Conservation (phyloP, 2,797 vertebrate species). For the Geotrypetes seraphini region DNA sequence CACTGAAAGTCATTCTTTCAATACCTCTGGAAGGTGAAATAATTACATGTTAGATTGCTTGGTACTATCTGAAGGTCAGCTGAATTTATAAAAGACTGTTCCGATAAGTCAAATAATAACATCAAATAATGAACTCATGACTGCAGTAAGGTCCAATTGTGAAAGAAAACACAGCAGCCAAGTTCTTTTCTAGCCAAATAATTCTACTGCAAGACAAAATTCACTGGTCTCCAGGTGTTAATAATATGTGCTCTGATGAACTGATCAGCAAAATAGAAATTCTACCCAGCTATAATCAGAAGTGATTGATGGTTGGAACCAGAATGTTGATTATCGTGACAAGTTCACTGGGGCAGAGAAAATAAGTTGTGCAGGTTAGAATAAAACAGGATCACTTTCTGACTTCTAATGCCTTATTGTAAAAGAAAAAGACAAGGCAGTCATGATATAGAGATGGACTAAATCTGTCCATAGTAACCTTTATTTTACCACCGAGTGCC, state of each 20-base stretch:
- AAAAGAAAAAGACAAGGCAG: too few species aligned
- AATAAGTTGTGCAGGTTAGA: constrained; percentile 57
- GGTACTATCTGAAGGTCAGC: too few species aligned
- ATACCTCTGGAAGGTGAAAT: too few species aligned
- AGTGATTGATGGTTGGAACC: constrained; percentile 63
- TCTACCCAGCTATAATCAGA: constrained; percentile 53
- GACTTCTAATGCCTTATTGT: constrained; percentile 32
- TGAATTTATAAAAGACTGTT: constrained; percentile 17
- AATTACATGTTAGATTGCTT: too few species aligned
- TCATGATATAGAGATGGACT: too few species aligned
- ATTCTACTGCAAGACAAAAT: constrained; percentile 48
- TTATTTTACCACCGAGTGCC: too few species aligned
- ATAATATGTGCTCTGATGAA: constrained; percentile 56
- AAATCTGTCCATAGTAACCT: too few species aligned
- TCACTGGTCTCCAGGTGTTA: constrained; percentile 56
- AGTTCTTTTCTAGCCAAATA: constrained; percentile 35
- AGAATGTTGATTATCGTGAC: constrained; percentile 66
- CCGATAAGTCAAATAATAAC: constrained; percentile 20
- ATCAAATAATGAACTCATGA: constrained; percentile 27
- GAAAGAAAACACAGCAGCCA: constrained; percentile 36
- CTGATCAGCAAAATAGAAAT: constrained; percentile 58
- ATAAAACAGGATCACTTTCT: constrained; percentile 43
- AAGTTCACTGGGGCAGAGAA: constrained; percentile 56
- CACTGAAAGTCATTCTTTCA: too few species aligned
- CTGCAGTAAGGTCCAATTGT: constrained; percentile 27